A percentile compares a stretch with the other conserved stretches of the same genome.
phyloP scores from a whole-genome alignment of 2,888 invertebrate species.

The Hirtodrosophila duncani region DNA sequence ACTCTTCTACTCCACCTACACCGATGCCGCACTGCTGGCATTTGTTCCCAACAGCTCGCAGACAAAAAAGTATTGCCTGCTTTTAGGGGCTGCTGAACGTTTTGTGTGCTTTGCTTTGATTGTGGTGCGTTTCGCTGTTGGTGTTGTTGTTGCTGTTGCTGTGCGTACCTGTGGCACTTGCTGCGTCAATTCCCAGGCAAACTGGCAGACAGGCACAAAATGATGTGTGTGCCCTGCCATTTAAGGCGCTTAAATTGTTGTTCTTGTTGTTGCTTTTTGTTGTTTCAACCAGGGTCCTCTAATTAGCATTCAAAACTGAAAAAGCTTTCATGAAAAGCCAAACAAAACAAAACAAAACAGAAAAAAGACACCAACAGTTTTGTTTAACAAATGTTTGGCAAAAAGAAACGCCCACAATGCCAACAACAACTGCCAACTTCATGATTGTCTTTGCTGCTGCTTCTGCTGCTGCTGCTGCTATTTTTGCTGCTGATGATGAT shows the following conservation, averaged over 20 bases:
- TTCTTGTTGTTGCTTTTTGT: too few relatives aligned
- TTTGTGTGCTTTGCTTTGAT: constrained; percentile 39
- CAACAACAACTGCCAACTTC: constrained; percentile 30
- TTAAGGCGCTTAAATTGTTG: constrained; percentile 58
- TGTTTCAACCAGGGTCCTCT: too few relatives aligned
- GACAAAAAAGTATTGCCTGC: constrained; percentile 45
- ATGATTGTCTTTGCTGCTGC: constrained; percentile 47
- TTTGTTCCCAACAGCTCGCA: constrained; percentile 40
- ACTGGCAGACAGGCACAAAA: too few relatives aligned
- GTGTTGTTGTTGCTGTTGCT: constrained; percentile 15
- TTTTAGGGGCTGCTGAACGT: constrained; percentile 43
- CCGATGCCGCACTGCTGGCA: constrained; percentile 32
- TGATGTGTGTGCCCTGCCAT: constrained; percentile 36
- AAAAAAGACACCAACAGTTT: constrained; percentile 3
- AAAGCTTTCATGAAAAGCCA: constrained; percentile 5
- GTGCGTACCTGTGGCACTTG: constrained; percentile 63
- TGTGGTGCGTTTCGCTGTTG: constrained; percentile 21
- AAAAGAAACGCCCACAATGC: constrained; percentile 20
- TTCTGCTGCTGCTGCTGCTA: background rate
- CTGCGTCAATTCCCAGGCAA: constrained; percentile 54
- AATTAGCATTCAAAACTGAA: constrained; percentile 59
- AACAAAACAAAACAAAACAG: constrained; percentile 1
- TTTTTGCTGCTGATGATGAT: constrained; percentile 40
- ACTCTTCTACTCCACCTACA: too few relatives aligned
- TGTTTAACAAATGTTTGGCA: constrained; percentile 50